A percentile compares a stretch with the other conserved stretches of the same genome.
Conservation (phyloP, 2,113 vertebrate genomes). For the Pongo pygmaeus region DNA sequence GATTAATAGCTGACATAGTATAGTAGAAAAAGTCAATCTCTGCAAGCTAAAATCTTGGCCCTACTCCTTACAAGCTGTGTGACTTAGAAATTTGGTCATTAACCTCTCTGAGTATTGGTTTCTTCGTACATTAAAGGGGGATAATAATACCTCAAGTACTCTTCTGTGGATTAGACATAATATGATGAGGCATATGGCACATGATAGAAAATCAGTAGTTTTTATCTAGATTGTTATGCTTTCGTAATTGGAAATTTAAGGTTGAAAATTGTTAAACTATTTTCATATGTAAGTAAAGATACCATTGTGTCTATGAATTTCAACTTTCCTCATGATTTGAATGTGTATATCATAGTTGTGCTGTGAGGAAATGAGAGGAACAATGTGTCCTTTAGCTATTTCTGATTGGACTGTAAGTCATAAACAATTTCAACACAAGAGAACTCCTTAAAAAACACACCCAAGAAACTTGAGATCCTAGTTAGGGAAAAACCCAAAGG, state of each 20-base stretch:
- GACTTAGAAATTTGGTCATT: background rate
- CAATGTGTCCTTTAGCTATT: slow-evolving; percentile 24
- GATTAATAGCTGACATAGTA: background rate
- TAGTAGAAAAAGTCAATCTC: background rate
- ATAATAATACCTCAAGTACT: background rate
- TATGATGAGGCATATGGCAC: background rate
- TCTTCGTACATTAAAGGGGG: background rate
- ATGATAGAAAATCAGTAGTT: background rate
- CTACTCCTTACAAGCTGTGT: background rate
- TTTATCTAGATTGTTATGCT: background rate
- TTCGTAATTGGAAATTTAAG: background rate
- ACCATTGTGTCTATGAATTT: background rate
- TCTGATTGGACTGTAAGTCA: background rate
- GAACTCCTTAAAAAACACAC: background rate
- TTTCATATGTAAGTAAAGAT: background rate
- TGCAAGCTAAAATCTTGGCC: background rate
- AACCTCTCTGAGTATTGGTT: background rate
- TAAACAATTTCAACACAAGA: background rate
- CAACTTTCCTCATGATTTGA: background rate
- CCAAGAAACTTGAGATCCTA: background rate
- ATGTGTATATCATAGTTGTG: background rate
- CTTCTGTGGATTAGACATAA: background rate
- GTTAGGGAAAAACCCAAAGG: background rate
- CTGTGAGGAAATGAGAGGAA: background rate
- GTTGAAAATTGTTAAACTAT: background rate